Evolutionary conservation across 2,888 invertebrate genomes (phyloP).

Genomic region (Scaptodrosophila latifasciaeformis): DNA sequence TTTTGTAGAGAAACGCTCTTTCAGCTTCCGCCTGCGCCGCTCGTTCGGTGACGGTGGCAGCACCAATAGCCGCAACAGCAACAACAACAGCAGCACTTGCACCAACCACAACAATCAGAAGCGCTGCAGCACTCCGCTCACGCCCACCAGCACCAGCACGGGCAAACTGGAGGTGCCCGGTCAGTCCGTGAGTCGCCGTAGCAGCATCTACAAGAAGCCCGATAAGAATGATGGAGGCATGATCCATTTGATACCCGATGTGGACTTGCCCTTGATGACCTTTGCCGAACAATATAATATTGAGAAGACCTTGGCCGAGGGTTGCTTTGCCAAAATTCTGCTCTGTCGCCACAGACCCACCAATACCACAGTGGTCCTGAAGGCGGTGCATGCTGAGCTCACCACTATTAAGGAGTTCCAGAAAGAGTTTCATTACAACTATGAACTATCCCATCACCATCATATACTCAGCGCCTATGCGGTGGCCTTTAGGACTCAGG

Average conservation of each 20-base stretch:
- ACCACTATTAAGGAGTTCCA: constrained; percentile 81
- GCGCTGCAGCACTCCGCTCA: constrained; percentile 66
- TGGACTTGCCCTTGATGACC: constrained; percentile 76
- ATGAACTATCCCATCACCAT: constrained; percentile 85
- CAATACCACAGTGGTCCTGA: constrained; percentile 81
- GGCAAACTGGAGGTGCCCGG: constrained; percentile 65
- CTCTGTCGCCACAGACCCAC: constrained; percentile 79
- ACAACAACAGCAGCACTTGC: constrained; percentile 72
- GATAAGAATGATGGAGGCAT: constrained; percentile 74
- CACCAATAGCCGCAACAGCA: constrained; percentile 71
- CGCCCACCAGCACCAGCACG: constrained; percentile 65
- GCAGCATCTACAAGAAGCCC: constrained; percentile 74
- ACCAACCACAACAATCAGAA: constrained; percentile 66
- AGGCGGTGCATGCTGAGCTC: constrained; percentile 80
- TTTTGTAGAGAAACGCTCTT: constrained; percentile 67
- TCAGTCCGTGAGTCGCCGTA: constrained; percentile 71
- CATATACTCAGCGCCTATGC: constrained; percentile 85
- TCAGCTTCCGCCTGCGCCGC: constrained; percentile 70
- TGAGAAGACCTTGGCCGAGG: constrained; percentile 80
- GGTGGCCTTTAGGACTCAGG: constrained; percentile 78
- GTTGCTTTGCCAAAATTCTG: constrained; percentile 82
- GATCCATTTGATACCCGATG: constrained; percentile 77
- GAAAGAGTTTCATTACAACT: constrained; percentile 86
- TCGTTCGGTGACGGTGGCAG: constrained; percentile 71
- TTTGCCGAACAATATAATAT: constrained; percentile 80